phyloP scores from a whole-genome alignment of 2,797 vertebrate genomes.

The Atherinosoma microstoma region DNA sequence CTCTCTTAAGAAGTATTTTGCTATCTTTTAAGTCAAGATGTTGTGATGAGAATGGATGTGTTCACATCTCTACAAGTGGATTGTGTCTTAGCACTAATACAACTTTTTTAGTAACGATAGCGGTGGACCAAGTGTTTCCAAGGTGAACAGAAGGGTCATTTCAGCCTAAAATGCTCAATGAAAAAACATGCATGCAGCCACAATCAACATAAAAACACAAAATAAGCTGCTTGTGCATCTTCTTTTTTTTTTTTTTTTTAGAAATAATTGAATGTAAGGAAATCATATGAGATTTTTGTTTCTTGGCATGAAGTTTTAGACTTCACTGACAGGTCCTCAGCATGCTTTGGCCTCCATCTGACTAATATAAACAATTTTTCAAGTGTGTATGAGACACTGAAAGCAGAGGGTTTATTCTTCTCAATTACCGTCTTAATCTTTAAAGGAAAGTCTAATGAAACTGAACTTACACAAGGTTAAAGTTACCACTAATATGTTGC shows the following conservation, averaged over 20 bases:
- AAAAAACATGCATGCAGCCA: slow-evolving; percentile 54
- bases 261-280: slow-evolving; percentile 6
- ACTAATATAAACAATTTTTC: slow-evolving; percentile 42
- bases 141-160: slow-evolving; percentile 39
- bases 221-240: slow-evolving; percentile 19
- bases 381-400: slow-evolving; percentile 34
- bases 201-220: slow-evolving; percentile 42
- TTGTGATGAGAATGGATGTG: slow-evolving; percentile 33
- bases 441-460: slow-evolving; percentile 25
- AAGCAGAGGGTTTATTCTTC: slow-evolving; percentile 7
- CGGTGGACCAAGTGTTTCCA: slow-evolving; percentile 31
- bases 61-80: slow-evolving; percentile 41
- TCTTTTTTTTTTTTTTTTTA: slow-evolving; percentile 5
- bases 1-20: slow-evolving; percentile 53
- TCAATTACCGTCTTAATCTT: slow-evolving; percentile 15
- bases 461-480: slow-evolving; percentile 21
- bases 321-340: slow-evolving; percentile 37
- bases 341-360: slow-evolving; percentile 58
- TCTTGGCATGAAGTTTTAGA: slow-evolving; percentile 31
- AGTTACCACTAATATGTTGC: slow-evolving; percentile 15
- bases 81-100: slow-evolving; percentile 46
- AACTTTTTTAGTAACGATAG: slow-evolving; percentile 26
- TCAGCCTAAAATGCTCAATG: slow-evolving; percentile 47
- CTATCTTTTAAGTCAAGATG: slow-evolving; percentile 28
- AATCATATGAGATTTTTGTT: slow-evolving; percentile 25